These are phyloP conservation scores for Idris sp. DNA, from an alignment of 1,140 invertebrate species.

Conservation along the genomic window DNA sequence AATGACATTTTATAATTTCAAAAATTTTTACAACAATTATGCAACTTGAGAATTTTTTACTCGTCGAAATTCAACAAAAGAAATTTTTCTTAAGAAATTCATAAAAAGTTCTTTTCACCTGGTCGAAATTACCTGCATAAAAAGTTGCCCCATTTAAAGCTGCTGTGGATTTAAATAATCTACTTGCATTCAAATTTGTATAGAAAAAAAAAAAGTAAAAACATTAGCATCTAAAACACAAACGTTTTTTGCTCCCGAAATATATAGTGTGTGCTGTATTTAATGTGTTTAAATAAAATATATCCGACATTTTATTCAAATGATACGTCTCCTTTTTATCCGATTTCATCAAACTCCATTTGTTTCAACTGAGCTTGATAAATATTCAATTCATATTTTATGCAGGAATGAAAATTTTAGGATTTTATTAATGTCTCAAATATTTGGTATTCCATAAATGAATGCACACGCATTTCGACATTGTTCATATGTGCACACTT, in stretches of 20 bases:
- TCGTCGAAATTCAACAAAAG: no score
- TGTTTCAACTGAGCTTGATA: constrained; percentile 5
- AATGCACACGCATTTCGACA: constrained; percentile 13
- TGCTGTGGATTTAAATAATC: constrained; percentile 47
- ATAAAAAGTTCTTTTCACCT: constrained; percentile 49
- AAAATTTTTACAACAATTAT: no score
- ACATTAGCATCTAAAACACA: constrained; percentile 23
- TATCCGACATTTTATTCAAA: constrained; percentile 13
- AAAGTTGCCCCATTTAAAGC: constrained; percentile 36
- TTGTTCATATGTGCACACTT: constrained; percentile 33
- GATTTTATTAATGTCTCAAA: constrained; percentile 11
- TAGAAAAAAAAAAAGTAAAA: no score
- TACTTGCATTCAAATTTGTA: constrained; percentile 42
- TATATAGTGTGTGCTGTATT: no score
- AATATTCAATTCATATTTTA: constrained; percentile 26
- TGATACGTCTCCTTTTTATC: no score
- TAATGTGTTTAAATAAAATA: constrained; percentile 19
- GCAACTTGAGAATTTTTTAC: no score
- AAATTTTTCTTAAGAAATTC: constrained; percentile 54
- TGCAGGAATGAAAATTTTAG: constrained; percentile 9
- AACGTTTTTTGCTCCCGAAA: constrained; percentile 3
- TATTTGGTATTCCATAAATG: constrained; percentile 47
- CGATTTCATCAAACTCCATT: constrained; percentile 5
- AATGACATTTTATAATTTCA: no score
- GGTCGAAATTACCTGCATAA: constrained; percentile 40